phyloP scores from a whole-genome alignment of 2,113 vertebrate genomes.

The Cephalopholis sonnerati region DNA sequence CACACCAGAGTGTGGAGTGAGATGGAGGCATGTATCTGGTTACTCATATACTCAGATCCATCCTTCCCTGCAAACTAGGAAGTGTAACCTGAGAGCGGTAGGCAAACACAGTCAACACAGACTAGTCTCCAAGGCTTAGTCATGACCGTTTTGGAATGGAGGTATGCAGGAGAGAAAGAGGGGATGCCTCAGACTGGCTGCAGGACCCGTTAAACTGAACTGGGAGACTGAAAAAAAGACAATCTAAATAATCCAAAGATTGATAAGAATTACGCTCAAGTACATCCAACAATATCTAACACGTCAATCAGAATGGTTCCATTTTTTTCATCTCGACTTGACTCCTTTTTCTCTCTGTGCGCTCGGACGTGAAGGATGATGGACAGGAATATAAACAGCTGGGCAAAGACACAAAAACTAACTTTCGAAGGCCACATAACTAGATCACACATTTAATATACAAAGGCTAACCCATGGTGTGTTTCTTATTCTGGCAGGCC shows the following conservation, averaged over 20 bases:
- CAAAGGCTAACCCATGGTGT: background rate
- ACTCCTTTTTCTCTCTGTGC: constrained; percentile 21
- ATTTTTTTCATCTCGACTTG: background rate
- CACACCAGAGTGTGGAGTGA: constrained; percentile 26
- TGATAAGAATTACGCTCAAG: background rate
- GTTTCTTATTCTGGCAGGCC: constrained; percentile 22
- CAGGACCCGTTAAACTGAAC: background rate
- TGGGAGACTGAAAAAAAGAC: background rate
- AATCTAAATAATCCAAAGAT: constrained; percentile 10
- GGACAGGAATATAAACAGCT: constrained; percentile 48
- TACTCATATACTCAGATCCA: constrained; percentile 45
- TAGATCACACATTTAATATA: constrained; percentile 13
- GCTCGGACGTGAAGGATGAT: constrained; percentile 32
- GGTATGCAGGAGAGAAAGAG: constrained; percentile 12
- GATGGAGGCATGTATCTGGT: constrained; percentile 39
- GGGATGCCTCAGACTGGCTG: background rate
- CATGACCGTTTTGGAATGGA: constrained; percentile 45
- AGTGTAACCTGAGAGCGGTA: constrained; percentile 52
- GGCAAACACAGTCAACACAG: constrained; percentile 49
- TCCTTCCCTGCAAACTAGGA: constrained; percentile 39
- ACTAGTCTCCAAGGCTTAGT: constrained; percentile 49
- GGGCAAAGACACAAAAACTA: constrained; percentile 26
- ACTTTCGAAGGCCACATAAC: constrained; percentile 19
- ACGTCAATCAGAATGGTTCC: background rate
- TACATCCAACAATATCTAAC: background rate